These are phyloP conservation scores for Melanotaenia boesemani DNA, from an alignment of 2,797 vertebrate species.

Conservation along the genomic window DNA sequence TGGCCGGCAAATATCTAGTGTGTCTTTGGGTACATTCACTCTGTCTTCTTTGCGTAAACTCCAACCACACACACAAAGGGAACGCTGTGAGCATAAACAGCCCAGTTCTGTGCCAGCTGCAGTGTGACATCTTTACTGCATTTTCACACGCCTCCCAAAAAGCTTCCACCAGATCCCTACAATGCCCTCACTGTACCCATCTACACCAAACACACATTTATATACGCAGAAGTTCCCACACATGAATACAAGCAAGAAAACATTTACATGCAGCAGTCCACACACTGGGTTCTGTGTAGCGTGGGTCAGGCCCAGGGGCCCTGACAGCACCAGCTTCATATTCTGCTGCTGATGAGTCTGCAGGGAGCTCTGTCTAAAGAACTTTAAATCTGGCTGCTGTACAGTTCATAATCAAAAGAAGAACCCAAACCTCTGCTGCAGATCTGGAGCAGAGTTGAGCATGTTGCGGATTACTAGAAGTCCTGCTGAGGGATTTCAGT, in stretches of 20 bases:
- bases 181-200: constrained; percentile 76
- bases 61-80: constrained; percentile 49
- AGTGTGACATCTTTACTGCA: constrained; percentile 78
- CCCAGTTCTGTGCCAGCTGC: constrained; percentile 68
- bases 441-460: constrained; percentile 15
- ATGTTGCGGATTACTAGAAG: constrained; percentile 33
- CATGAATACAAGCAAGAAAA: constrained; percentile 46
- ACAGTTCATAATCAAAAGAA: constrained; percentile 32
- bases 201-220: constrained; percentile 50
- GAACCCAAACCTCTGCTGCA: constrained; percentile 11
- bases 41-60: constrained; percentile 29
- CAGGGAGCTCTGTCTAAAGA: constrained; percentile 26
- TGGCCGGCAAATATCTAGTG: not conserved
- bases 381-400: constrained; percentile 21
- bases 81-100: constrained; percentile 52
- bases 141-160: constrained; percentile 77
- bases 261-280: constrained; percentile 46
- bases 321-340: constrained; percentile 56
- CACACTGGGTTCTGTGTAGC: constrained; percentile 40
- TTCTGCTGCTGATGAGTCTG: constrained; percentile 59
- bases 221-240: constrained; percentile 39
- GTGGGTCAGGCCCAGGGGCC: constrained; percentile 60
- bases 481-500: constrained; percentile 28
- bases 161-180: constrained; percentile 52
- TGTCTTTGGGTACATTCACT: constrained; percentile 25